Percentiles rank a stretch among this genome's conserved stretches.
Evolutionary conservation across 2,113 vertebrate genomes (phyloP).

Genomic region (Serinus canaria): DNA sequence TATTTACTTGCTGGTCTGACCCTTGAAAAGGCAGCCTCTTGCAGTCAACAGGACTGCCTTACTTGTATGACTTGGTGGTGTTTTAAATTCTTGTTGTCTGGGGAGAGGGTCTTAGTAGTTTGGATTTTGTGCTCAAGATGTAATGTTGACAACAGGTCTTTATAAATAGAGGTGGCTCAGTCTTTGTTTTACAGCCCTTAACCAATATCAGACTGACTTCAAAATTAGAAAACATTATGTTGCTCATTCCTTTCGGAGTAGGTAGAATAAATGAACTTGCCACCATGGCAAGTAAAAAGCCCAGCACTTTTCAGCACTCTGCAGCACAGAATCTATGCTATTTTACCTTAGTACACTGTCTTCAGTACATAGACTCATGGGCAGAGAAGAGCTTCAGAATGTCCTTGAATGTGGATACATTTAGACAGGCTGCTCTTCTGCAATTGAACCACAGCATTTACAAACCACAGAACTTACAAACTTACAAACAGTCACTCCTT

Average conservation of each 20-base stretch:
- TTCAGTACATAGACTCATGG: background rate
- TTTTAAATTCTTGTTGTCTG: background rate
- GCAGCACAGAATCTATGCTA: background rate
- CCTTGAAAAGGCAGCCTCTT: background rate
- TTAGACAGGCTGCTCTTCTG: background rate
- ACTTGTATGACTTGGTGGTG: background rate
- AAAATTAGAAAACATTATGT: constrained; percentile 36
- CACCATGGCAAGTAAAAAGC: background rate
- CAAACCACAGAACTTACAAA: background rate
- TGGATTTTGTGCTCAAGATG: background rate
- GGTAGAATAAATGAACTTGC: background rate
- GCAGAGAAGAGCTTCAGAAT: background rate
- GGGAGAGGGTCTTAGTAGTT: background rate
- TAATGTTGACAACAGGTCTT: background rate
- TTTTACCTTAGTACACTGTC: background rate
- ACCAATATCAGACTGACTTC: constrained; percentile 28
- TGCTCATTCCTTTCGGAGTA: constrained; percentile 16
- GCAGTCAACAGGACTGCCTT: background rate
- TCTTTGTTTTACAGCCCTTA: background rate
- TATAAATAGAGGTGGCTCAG: background rate
- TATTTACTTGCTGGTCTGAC: background rate
- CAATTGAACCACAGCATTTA: background rate
- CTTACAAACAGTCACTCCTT: background rate
- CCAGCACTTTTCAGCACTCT: background rate
- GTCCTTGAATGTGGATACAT: background rate